These are phyloP conservation scores for Drosophila tristis DNA, from an alignment of 1,140 invertebrate genomes.

Conservation along the genomic window DNA sequence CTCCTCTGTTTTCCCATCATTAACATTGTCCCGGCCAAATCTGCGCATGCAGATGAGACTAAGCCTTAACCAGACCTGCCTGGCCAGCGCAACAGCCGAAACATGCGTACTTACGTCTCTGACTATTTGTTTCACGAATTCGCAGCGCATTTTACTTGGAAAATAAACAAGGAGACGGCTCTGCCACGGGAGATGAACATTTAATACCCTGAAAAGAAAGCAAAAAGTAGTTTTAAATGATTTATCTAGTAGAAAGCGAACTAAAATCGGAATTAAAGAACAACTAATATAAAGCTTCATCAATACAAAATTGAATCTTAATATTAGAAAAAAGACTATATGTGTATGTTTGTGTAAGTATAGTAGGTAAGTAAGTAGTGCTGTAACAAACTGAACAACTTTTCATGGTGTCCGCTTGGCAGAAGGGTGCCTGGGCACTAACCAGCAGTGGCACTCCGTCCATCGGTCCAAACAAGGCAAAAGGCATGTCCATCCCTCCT, in stretches of 20 bases:
- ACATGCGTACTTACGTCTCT: slow-evolving; percentile 72
- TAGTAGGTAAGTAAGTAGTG: too few relatives aligned
- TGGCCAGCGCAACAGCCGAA: slow-evolving; percentile 39
- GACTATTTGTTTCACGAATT: slow-evolving; percentile 81
- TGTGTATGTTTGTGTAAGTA: too few relatives aligned
- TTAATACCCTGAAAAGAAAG: slow-evolving; percentile 23
- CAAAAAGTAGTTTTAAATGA: too few relatives aligned
- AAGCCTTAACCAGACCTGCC: slow-evolving; percentile 44
- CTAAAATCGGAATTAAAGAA: background rate
- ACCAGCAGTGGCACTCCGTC: slow-evolving; percentile 73
- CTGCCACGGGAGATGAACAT: background rate
- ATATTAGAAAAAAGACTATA: background rate
- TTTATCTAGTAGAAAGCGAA: too few relatives aligned
- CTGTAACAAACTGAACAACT: background rate
- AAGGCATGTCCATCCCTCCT: slow-evolving; percentile 76
- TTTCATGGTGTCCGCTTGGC: slow-evolving; percentile 9
- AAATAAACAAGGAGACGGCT: slow-evolving; percentile 39
- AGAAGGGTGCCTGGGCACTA: slow-evolving; percentile 21
- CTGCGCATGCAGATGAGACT: slow-evolving; percentile 67
- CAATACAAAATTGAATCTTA: background rate
- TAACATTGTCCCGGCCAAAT: slow-evolving; percentile 69
- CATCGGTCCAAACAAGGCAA: slow-evolving; percentile 78
- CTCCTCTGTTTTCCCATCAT: slow-evolving; percentile 67
- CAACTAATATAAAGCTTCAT: background rate
- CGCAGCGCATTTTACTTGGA: slow-evolving; percentile 67